Base-by-base conservation (phyloP, 2,797 vertebrate genomes). In the Smutsia gigantea region DNA sequence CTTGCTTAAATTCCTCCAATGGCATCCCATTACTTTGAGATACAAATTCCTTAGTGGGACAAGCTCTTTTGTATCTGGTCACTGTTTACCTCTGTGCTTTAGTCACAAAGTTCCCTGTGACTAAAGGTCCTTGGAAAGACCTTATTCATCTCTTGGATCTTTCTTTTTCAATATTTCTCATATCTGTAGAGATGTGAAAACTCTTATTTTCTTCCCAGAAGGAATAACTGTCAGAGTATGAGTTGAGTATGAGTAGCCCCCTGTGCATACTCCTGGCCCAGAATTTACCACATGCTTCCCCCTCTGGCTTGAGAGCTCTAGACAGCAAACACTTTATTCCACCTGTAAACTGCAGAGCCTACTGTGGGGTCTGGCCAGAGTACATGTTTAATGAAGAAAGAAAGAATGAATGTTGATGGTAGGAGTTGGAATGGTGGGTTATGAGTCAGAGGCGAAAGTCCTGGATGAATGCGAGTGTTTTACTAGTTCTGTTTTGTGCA, bases 391-490 rank as follows among this genome's bases (percentile, higher is more conserved):
- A 2, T 37, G 51, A 91, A 72, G 49, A 78, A 87, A 86, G 53
- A 83, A 66, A 34, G 51, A 78, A 9, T 29, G 23, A 66, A 81
- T 49, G 25, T 37, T 90, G 66, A 87, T 1, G 42, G 59, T 8
- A 71, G 46, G 74, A 79, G 51, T 23, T 81, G 68, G 64, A 63
- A 57, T 92, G 39, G 81, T 92, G 31, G 19, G 39, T 25, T 61
- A 7, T 95, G 81, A 95, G 51, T 96, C 90, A 96, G 81, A 90
- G 81, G 25, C 51, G 39, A 9, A 95, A 95, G 84, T 96, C 69
- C 37, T 55, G 14, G n/a, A 57, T 75, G 75, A 89, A 42, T 12
- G 34, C 13, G 55, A 74, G 53, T 12, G 39, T 75, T 94, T 61
- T n/a, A 86, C 19, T 42, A 85, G 72, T 12, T 88, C 49, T 79